Conservation (phyloP, 2,888 invertebrate genomes). For the Acrocera orbiculus region DNA sequence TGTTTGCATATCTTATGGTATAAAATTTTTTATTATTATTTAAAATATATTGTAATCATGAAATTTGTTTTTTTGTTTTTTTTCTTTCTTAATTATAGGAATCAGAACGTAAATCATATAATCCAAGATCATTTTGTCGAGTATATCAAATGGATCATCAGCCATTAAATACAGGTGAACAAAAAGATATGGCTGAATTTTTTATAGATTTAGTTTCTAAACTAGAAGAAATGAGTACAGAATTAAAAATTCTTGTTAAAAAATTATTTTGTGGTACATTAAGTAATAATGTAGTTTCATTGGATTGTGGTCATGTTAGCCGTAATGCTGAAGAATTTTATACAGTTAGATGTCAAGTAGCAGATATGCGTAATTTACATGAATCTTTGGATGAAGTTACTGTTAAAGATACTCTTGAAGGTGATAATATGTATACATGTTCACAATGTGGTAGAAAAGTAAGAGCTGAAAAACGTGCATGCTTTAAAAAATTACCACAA, state of each 20-base stretch:
- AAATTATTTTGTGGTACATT: slow-evolving; percentile 83
- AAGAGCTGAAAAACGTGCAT: slow-evolving; percentile 83
- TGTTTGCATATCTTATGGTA: slow-evolving; percentile 78
- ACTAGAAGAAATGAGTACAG: slow-evolving; percentile 87
- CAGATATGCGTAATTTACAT: slow-evolving; percentile 88
- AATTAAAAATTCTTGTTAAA: slow-evolving; percentile 75
- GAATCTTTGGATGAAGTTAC: slow-evolving; percentile 94
- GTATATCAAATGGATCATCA: slow-evolving; percentile 96
- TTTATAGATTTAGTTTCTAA: slow-evolving; percentile 93
- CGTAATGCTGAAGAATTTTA: slow-evolving; percentile 91
- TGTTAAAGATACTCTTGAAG: slow-evolving; percentile 89
- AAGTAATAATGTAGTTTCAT: slow-evolving; percentile 87
- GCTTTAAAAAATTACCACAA: slow-evolving; percentile 83
- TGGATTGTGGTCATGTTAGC: slow-evolving; percentile 90
- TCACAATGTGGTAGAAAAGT: slow-evolving; percentile 91
- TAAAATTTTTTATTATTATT: background rate
- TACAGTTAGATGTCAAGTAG: slow-evolving; percentile 89
- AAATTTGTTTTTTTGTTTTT: slow-evolving; percentile 5
- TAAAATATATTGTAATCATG: too few species aligned
- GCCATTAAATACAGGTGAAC: slow-evolving; percentile 87
- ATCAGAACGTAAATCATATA: slow-evolving; percentile 88
- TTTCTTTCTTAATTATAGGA: slow-evolving; percentile 37
- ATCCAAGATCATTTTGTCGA: slow-evolving; percentile 87
- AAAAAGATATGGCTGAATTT: slow-evolving; percentile 97
- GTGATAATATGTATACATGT: slow-evolving; percentile 96